These are phyloP conservation scores for Catostylus mosaicus DNA, from an alignment of 30 jellyfish, hydroid and myxozoan species.

Conservation along the genomic window DNA sequence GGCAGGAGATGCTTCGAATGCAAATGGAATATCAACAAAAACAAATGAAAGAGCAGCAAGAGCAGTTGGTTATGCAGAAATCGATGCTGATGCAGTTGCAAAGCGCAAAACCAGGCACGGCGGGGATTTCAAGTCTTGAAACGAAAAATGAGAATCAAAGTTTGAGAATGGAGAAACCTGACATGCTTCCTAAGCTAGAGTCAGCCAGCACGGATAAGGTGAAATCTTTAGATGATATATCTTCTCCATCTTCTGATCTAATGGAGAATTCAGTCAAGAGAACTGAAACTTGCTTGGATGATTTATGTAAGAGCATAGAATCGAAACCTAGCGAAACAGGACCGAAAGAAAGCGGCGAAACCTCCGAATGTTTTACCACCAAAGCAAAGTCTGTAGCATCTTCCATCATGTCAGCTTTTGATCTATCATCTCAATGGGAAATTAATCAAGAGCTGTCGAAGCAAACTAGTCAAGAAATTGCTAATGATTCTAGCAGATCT, in stretches of 20 bases:
- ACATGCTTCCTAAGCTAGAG: background rate
- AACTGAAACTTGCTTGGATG: background rate
- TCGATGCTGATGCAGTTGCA: slow-evolving; percentile 51
- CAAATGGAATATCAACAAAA: slow-evolving; percentile 9
- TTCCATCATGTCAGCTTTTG: slow-evolving; percentile 20
- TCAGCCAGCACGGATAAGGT: background rate
- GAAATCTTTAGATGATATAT: background rate
- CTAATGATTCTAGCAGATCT: background rate
- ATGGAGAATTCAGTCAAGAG: background rate
- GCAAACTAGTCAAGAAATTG: background rate
- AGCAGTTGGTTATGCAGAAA: slow-evolving; percentile 32
- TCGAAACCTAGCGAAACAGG: background rate
- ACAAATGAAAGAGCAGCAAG: slow-evolving; percentile 22
- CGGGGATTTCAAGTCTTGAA: background rate
- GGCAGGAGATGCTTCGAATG: slow-evolving; percentile 16
- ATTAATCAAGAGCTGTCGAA: background rate
- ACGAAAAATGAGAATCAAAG: background rate
- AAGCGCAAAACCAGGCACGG: background rate
- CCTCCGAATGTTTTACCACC: background rate
- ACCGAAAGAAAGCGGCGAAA: background rate
- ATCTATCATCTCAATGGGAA: background rate
- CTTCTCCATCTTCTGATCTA: background rate
- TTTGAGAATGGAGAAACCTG: background rate
- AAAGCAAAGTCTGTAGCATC: slow-evolving; percentile 5
- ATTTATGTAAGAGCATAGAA: background rate